Evolutionary conservation across 2,888 invertebrate species (phyloP), one percentile per base, ranked within the genome.

Genomic region (Eupithecia subumbrata): DNA sequence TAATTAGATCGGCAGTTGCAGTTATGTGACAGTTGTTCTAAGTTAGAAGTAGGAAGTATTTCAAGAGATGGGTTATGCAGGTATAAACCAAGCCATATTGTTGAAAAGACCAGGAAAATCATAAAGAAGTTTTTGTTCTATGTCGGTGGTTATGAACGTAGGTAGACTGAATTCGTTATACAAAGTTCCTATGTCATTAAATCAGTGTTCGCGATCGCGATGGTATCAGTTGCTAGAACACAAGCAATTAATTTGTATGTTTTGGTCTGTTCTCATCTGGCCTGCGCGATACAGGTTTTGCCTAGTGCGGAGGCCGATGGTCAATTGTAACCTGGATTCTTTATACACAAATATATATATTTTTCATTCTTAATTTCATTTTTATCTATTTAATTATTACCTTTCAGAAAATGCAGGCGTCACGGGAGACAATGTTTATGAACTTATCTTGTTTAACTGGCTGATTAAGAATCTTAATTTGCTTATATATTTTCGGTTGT

Each of bases 11-110:
- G n/a, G n/a, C n/a, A n/a, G n/a, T n/a, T n/a, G n/a, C n/a, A n/a
- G n/a, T n/a, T n/a, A n/a, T n/a, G n/a, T n/a, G n/a, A n/a, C n/a
- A n/a, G n/a, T n/a, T n/a, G n/a, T n/a, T n/a, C n/a, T n/a, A n/a
- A n/a, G n/a, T n/a, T n/a, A n/a, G n/a, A 64, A 34, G 30, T 16
- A 64, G 63, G 63, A 63, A 63, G 30, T 63, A 48, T 63, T 30
- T 30, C 9, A 30, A 63, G 30, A 11, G 63, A 7, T 30, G 8
- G 14, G 30, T 30, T 7, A 5, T 14, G 14, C 2, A 11, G 1
- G 7, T 22, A 56, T 1, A 0, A 56, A 9, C 22, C 1, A 3
- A n/a, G 52, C 52, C 52, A 56, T 56, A 11, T 22, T 56, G 11
- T 56, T 56, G 52, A 22, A 3, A 8, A 64, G 34, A 64, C 16